A percentile compares a stretch with the other conserved stretches of the same genome.
These are phyloP conservation scores for Tolmerus cingulatus DNA, from an alignment of 2,888 invertebrate genomes.

Conservation along the genomic window DNA sequence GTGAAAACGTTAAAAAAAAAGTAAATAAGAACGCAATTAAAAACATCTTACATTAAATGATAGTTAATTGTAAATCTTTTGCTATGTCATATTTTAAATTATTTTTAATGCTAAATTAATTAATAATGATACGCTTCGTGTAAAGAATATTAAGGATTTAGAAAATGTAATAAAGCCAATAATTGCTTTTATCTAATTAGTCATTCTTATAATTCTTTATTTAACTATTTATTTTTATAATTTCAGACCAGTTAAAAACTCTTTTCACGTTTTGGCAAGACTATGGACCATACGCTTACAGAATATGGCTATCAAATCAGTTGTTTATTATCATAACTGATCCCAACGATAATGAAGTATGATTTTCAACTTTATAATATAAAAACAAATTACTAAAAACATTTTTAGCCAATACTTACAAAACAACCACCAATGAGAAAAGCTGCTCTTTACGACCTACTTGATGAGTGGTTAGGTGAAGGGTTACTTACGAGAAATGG, in stretches of 20 bases:
- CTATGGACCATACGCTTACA: constrained; percentile 52
- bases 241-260: neutral
- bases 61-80: no score
- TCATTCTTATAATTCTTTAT: neutral
- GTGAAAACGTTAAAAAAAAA: no score
- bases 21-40: no score
- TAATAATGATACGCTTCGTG: no score
- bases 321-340: constrained; percentile 52
- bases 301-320: constrained; percentile 53
- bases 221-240: neutral
- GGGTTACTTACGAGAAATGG: constrained; percentile 65
- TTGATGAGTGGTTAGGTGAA: constrained; percentile 64
- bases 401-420: constrained; percentile 54
- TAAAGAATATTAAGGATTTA: no score
- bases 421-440: constrained; percentile 65
- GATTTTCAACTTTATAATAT: neutral
- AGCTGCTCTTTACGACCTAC: constrained; percentile 59
- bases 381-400: neutral
- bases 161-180: no score
- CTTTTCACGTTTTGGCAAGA: constrained; percentile 52
- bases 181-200: no score
- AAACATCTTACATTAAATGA: no score
- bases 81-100: no score
- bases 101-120: no score
- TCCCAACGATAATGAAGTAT: constrained; percentile 55